Conservation (phyloP, 2,113 vertebrate genomes). For the Zosterops lateralis region DNA sequence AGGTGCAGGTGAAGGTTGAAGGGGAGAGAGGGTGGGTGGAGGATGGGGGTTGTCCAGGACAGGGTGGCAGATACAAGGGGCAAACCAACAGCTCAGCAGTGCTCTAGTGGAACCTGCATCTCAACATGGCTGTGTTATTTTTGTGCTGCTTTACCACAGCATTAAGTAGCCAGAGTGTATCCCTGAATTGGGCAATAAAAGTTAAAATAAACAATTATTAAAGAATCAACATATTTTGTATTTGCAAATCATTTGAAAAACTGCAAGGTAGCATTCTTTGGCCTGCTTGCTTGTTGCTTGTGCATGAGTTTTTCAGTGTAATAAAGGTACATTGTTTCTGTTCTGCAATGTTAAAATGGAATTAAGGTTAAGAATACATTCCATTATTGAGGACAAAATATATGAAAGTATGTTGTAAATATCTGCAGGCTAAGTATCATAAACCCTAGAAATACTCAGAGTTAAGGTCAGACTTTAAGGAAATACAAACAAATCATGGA, state of each 20-base stretch:
- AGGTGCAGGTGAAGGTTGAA: neutral
- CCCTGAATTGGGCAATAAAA: slow-evolving; percentile 46
- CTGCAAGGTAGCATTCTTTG: neutral
- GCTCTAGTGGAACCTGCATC: slow-evolving; percentile 1
- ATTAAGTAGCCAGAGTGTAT: slow-evolving; percentile 49
- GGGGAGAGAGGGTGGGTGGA: neutral
- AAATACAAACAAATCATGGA: neutral
- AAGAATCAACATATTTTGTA: slow-evolving; percentile 10
- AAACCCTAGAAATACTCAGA: neutral
- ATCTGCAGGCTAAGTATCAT: neutral
- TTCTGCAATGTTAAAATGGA: neutral
- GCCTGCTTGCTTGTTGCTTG: neutral
- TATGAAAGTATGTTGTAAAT: neutral
- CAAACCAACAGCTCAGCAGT: neutral
- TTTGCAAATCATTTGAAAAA: slow-evolving; percentile 35
- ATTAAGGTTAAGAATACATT: neutral
- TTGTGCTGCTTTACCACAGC: slow-evolving; percentile 52
- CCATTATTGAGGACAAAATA: neutral
- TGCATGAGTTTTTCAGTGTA: fast-evolving
- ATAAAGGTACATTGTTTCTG: neutral
- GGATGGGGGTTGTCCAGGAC: neutral
- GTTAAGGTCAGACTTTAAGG: slow-evolving; percentile 15
- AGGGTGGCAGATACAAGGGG: neutral
- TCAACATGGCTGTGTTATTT: neutral
- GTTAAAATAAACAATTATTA: slow-evolving; percentile 46